A percentile compares a stretch with the other conserved stretches of the same genome.
phyloP scores from a whole-genome alignment of 2,888 invertebrate genomes.

The Chaetogeoica ovagalla region DNA sequence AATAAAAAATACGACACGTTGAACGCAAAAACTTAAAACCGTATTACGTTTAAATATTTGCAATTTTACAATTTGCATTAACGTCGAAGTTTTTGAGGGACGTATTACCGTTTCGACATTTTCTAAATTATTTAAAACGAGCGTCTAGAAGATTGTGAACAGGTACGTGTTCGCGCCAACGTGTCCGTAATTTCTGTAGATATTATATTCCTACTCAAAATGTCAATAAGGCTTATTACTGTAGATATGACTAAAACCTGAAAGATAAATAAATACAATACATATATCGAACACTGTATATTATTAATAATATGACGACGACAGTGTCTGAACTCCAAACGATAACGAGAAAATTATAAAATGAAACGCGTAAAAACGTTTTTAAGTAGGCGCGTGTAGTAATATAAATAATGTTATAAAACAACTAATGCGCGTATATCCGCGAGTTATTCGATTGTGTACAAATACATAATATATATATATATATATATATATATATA shows the following conservation, averaged over 20 bases:
- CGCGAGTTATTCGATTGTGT: not conserved
- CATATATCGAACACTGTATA: not conserved
- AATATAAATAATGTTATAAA: slow-evolving; percentile 25
- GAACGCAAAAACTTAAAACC: no score
- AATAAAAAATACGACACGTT: no score
- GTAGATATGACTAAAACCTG: not conserved
- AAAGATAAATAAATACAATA: not conserved
- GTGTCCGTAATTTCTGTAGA: not conserved
- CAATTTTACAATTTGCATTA: no score
- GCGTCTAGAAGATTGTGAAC: not conserved
- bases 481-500: not conserved
- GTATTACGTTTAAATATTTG: no score
- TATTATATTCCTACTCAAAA: not conserved
- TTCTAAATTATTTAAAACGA: not conserved
- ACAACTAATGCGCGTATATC: not conserved
- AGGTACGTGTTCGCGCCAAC: not conserved
- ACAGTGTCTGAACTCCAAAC: no score
- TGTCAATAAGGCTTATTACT: not conserved
- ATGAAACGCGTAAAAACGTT: slow-evolving; percentile 5
- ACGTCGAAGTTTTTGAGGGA: no score
- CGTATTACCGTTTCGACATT: no score
- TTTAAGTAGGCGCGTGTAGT: slow-evolving; percentile 20
- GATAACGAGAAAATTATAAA: slow-evolving; percentile 13
- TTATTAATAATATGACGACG: no score
- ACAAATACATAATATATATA: not conserved